A percentile compares a stretch with the other conserved stretches of the same genome.
phyloP scores from a whole-genome alignment of 2,113 vertebrate genomes.

The Rhinolophus ferrumequinum region DNA sequence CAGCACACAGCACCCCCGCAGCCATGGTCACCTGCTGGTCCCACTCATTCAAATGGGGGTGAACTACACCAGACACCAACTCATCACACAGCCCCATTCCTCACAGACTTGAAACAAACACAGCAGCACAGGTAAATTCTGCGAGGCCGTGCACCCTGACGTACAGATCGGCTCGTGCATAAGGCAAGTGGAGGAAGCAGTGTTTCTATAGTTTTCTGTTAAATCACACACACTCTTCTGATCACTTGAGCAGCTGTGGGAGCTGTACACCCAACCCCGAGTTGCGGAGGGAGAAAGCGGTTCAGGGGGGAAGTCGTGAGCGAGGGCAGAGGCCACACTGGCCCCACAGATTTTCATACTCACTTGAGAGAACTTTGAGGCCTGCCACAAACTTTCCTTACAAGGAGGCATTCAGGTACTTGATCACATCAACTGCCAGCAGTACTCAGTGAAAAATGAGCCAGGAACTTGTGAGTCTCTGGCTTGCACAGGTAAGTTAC shows the following conservation, averaged over 20 bases:
- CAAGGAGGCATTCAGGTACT: neutral
- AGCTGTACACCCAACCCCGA: neutral
- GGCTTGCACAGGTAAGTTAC: neutral
- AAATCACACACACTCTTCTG: neutral
- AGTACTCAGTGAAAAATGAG: neutral
- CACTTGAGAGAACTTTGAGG: neutral
- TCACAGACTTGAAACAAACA: neutral
- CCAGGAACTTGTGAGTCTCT: neutral
- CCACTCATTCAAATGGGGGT: neutral
- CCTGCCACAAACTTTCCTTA: neutral
- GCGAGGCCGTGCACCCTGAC: neutral
- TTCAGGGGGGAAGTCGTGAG: neutral
- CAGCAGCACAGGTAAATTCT: neutral
- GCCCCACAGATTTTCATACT: neutral
- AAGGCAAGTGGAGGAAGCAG: neutral
- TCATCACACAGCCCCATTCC: neutral
- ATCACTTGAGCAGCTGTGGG: neutral
- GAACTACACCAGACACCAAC: neutral
- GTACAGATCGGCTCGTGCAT: rapidly evolving
- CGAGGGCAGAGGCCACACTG: no score
- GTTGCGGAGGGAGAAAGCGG: neutral
- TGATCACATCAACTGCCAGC: neutral
- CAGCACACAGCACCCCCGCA: neutral
- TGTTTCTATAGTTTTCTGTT: neutral
- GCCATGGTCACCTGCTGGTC: neutral